phyloP scores from a whole-genome alignment of 1,140 invertebrate genomes.

The Formica exsecta region DNA sequence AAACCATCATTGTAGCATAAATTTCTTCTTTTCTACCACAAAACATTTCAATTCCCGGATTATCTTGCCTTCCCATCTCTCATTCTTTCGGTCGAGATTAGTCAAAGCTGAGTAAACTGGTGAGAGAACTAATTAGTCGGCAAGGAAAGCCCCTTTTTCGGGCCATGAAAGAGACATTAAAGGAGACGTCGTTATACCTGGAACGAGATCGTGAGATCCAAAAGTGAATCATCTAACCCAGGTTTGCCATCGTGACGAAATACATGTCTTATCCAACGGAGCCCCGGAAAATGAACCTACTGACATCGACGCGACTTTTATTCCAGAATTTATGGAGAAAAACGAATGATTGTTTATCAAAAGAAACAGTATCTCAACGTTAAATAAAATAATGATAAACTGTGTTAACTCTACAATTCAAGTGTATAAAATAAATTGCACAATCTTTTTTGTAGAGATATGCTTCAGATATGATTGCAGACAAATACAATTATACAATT shows the following conservation, averaged over 20 bases:
- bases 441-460: too few relatives aligned
- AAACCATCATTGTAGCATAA: not conserved
- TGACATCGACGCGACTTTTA: not conserved
- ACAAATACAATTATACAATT: too few relatives aligned
- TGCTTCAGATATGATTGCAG: too few relatives aligned
- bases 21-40: not conserved
- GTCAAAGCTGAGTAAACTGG: not conserved
- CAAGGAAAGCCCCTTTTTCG: not conserved
- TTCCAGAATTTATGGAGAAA: not conserved
- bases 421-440: not conserved
- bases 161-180: not conserved
- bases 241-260: constrained; percentile 31
- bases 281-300: constrained; percentile 53
- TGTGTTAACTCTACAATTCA: not conserved
- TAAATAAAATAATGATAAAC: not conserved
- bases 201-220: not conserved
- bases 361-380: not conserved
- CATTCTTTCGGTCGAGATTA: constrained; percentile 25
- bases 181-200: constrained; percentile 51
- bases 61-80: constrained; percentile 29
- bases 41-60: constrained; percentile 50
- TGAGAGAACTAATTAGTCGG: constrained; percentile 50
- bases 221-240: not conserved
- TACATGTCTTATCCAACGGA: constrained; percentile 47
- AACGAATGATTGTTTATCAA: not conserved